These are phyloP conservation scores for Lacanobia wlatinum DNA, from an alignment of 2,888 invertebrate species.

Conservation along the genomic window DNA sequence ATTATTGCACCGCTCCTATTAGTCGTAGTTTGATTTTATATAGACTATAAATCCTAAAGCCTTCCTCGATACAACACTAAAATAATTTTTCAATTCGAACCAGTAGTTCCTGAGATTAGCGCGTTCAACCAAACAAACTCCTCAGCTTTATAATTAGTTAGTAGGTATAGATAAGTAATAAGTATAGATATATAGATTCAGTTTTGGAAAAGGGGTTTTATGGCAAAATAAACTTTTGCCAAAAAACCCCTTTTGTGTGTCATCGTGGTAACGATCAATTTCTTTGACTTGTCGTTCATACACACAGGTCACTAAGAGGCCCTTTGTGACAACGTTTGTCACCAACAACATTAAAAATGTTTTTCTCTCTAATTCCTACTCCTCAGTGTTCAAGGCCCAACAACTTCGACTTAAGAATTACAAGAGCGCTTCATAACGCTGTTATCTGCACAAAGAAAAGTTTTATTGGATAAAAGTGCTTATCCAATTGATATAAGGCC, in stretches of 20 bases:
- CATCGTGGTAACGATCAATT: not conserved
- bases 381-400: slow-evolving; percentile 20
- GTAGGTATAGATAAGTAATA: too few relatives aligned
- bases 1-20: too few relatives aligned
- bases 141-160: too few relatives aligned
- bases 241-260: too few relatives aligned
- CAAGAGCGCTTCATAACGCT: slow-evolving; percentile 41
- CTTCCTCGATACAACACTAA: too few relatives aligned
- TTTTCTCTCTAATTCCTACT: slow-evolving; percentile 11
- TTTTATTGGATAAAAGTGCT: slow-evolving; percentile 55
- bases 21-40: too few relatives aligned
- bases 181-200: not conserved
- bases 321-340: not conserved
- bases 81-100: too few relatives aligned
- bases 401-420: slow-evolving; percentile 46
- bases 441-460: slow-evolving; percentile 54
- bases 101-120: too few relatives aligned
- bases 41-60: too few relatives aligned
- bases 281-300: not conserved
- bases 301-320: too few relatives aligned
- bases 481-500: slow-evolving; percentile 58
- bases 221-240: too few relatives aligned
- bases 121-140: too few relatives aligned
- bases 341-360: not conserved
- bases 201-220: not conserved